Evolutionary conservation across 2,888 invertebrate species (phyloP), one percentile per base, ranked within the genome.

Genomic region (Cheilosia soror): DNA sequence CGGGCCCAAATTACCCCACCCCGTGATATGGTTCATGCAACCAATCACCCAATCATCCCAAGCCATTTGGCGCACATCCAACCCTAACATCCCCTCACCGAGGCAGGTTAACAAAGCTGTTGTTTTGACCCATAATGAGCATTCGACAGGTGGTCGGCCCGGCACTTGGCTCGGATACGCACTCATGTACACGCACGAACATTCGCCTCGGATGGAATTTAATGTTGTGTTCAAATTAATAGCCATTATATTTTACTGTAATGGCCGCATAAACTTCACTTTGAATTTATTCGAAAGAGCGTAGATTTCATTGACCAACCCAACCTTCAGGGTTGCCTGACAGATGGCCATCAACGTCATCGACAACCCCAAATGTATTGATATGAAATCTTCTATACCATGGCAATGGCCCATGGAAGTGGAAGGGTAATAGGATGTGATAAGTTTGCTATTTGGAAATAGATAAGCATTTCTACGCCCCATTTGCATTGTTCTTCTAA

Each of bases 221-320:
- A 89, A 89, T 89, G 89, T 89, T 89, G 88, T 88, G 88, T 89
- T 89, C 88, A 88, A 89, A 90, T 91, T 91, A 90, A 91, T 91
- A 90, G 88, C 88, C 20, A 89, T 89, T 90, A 90, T 91, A 91
- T 91, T 90, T 91, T 89, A 90, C 87, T 88, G 87, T 90, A 91
- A 90, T 90, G 89, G 88, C 88, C 88, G 89, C 86, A 89, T 88
- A 89, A 89, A 89, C 89, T 88, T 88, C 85, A 87, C 84, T 88
- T 88, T 87, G 87, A 88, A 88, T 88, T 87, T 88, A 88, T 87
- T 87, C 87, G 69, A 53, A 60, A 27, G 55, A 42, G 33, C 65
- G 20, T 53, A 20, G 42, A 40, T 71, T 55, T 13, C 7, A 49
- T 27, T 44, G 13, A 9, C 5, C 49, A 33, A 53, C 31, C 57